Conservation (phyloP, 2,888 invertebrate species). For the Heliconius sara region DNA sequence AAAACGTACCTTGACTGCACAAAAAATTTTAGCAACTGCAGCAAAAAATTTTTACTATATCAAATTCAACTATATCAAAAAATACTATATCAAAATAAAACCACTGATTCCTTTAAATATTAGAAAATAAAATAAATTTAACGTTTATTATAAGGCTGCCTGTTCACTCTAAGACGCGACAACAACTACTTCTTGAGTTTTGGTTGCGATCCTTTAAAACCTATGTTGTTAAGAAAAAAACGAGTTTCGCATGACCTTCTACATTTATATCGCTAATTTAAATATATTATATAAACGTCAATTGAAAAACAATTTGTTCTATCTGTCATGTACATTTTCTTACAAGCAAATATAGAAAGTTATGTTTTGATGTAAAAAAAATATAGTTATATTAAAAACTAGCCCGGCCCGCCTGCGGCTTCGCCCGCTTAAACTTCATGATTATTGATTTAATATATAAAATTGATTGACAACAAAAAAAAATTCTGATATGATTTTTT, state of each 20-base stretch:
- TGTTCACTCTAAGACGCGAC: constrained; percentile 18
- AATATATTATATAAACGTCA: not conserved
- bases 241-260: constrained; percentile 26
- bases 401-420: no score
- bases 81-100: not conserved
- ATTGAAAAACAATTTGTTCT: not conserved
- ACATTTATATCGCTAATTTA: not conserved
- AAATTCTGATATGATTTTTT: no score
- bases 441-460: no score
- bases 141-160: not conserved
- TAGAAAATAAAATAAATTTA: not conserved
- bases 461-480: no score
- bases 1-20: not conserved
- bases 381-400: no score
- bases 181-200: not conserved
- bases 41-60: not conserved
- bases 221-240: constrained; percentile 27
- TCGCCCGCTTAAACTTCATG: no score
- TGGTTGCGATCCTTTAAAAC: constrained; percentile 8
- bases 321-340: not conserved
- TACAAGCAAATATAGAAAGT: not conserved
- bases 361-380: not conserved
- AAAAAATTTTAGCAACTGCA: no score
- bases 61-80: no score
- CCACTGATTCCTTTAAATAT: constrained; percentile 2